These are phyloP conservation scores for Xylota sylvarum DNA, from an alignment of 2,888 invertebrate species.

Conservation along the genomic window DNA sequence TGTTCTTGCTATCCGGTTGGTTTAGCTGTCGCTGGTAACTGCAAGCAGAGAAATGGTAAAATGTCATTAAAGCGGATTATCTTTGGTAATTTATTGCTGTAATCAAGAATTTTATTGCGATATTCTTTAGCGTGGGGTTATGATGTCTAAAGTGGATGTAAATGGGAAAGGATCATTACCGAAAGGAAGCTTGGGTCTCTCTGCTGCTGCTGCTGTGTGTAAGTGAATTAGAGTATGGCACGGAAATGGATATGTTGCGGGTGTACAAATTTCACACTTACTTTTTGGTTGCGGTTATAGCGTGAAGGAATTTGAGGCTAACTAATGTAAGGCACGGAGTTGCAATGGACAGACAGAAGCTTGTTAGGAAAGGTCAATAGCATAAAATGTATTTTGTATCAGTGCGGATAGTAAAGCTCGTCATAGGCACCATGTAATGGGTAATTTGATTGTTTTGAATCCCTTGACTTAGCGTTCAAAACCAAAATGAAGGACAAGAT, in stretches of 20 bases:
- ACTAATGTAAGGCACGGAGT: background rate
- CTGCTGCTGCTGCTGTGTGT: constrained; percentile 12
- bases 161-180: constrained; percentile 74
- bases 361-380: constrained; percentile 43
- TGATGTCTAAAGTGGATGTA: constrained; percentile 74
- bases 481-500: no score
- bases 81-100: constrained; percentile 76
- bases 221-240: constrained; percentile 58
- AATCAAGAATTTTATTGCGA: constrained; percentile 76
- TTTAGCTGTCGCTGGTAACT: constrained; percentile 60
- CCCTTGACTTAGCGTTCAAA: background rate
- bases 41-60: constrained; percentile 76
- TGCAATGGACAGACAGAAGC: background rate
- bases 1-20: constrained; percentile 8
- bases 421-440: no score
- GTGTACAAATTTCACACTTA: constrained; percentile 52
- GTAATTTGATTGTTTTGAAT: background rate
- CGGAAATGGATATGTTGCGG: constrained; percentile 59
- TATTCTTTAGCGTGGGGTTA: constrained; percentile 72
- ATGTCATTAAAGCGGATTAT: constrained; percentile 76
- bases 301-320: constrained; percentile 18
- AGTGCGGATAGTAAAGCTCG: background rate
- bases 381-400: constrained; percentile 5
- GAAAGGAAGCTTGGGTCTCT: constrained; percentile 28
- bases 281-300: background rate